Percentiles rank a stretch among this genome's conserved stretches.
Conservation (phyloP, 2,113 vertebrate species). For the Cacatua alba region DNA sequence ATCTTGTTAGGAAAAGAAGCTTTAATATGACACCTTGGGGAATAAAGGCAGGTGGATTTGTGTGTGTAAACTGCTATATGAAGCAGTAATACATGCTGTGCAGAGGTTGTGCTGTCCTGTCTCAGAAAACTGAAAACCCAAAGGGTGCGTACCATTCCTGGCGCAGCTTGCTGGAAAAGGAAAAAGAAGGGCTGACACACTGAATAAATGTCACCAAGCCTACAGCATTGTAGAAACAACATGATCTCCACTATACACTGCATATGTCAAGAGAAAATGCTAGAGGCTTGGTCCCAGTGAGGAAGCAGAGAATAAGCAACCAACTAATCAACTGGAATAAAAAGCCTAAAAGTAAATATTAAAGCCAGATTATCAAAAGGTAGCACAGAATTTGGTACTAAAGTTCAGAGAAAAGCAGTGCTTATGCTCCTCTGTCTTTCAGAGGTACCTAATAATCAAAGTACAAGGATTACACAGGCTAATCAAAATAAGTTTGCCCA, state of each 20-base stretch:
- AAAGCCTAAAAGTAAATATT: conserved; percentile 2
- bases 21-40: background rate
- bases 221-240: background rate
- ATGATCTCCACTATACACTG: background rate
- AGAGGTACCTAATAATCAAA: background rate
- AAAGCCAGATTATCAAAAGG: background rate
- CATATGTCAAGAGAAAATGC: background rate
- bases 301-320: background rate
- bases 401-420: background rate
- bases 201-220: background rate
- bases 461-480: background rate
- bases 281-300: background rate
- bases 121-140: background rate
- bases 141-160: background rate
- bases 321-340: background rate
- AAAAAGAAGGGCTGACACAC: background rate
- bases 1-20: background rate
- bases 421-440: background rate
- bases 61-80: background rate
- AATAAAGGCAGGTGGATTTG: background rate
- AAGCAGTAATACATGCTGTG: background rate
- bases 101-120: background rate
- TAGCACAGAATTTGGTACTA: background rate
- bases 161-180: background rate
- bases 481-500: background rate